phyloP scores from a whole-genome alignment of 2,888 invertebrate species.

The Peribatodes rhomboidaria region DNA sequence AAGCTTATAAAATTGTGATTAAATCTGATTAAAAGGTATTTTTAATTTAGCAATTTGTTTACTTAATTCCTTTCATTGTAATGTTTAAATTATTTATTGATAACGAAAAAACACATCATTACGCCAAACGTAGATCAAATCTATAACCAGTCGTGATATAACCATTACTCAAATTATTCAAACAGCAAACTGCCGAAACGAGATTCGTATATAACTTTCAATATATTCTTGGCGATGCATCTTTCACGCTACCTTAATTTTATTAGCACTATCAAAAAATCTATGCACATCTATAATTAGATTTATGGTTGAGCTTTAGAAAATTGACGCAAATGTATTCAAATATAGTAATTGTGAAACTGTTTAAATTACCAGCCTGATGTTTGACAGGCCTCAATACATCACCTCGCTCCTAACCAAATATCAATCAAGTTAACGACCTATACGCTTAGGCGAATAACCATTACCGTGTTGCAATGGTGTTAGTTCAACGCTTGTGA shows the following conservation, averaged over 20 bases:
- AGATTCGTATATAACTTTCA: slow-evolving; percentile 62
- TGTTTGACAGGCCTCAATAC: slow-evolving; percentile 74
- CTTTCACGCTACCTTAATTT: slow-evolving; percentile 56
- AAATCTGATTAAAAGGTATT: too few species aligned
- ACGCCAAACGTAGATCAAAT: slow-evolving; percentile 12
- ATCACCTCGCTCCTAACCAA: slow-evolving; percentile 65
- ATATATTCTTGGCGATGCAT: slow-evolving; percentile 51
- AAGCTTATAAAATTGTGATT: too few species aligned
- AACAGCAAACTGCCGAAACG: slow-evolving; percentile 47
- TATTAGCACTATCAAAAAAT: slow-evolving; percentile 73
- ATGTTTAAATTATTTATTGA: background rate
- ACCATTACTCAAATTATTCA: slow-evolving; percentile 50
- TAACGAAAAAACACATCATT: slow-evolving; percentile 13
- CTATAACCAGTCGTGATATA: slow-evolving; percentile 40
- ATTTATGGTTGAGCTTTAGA: slow-evolving; percentile 74
- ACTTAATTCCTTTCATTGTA: too few species aligned
- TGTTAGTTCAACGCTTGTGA: slow-evolving; percentile 46
- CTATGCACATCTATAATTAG: slow-evolving; percentile 66
- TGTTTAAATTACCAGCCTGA: slow-evolving; percentile 73
- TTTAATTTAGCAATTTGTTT: too few species aligned
- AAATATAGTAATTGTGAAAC: slow-evolving; percentile 80
- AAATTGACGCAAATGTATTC: slow-evolving; percentile 82
- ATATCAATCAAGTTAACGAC: slow-evolving; percentile 57
- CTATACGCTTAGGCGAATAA: slow-evolving; percentile 46
- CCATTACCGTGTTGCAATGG: slow-evolving; percentile 51